Conservation (phyloP, 2,888 invertebrate genomes). For the Cremastobaeus sp. region DNA sequence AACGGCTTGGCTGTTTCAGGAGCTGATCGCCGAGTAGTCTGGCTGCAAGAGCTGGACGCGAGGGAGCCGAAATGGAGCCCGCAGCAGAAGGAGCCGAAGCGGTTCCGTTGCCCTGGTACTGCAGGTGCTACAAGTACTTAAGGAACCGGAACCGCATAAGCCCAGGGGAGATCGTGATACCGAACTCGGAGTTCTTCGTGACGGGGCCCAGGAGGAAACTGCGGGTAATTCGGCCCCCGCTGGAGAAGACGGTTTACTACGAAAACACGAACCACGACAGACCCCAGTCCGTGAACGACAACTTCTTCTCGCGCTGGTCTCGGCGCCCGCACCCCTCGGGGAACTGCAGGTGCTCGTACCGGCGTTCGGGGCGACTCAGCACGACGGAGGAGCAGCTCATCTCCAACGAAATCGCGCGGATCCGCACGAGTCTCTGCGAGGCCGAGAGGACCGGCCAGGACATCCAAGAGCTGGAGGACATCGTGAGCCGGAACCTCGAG, state of each 20-base stretch:
- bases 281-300: slow-evolving; percentile 73
- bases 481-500: slow-evolving; percentile 67
- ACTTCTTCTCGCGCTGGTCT: slow-evolving; percentile 74
- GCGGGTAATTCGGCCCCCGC: slow-evolving; percentile 68
- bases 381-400: slow-evolving; percentile 69
- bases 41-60: too few species aligned
- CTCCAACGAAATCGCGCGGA: slow-evolving; percentile 72
- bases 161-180: slow-evolving; percentile 70
- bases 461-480: slow-evolving; percentile 70
- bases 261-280: slow-evolving; percentile 66
- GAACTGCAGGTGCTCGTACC: slow-evolving; percentile 74
- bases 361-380: slow-evolving; percentile 69
- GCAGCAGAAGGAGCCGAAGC: slow-evolving; percentile 41
- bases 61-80: slow-evolving; percentile 48
- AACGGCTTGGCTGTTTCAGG: too few species aligned
- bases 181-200: slow-evolving; percentile 74
- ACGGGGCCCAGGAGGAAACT: slow-evolving; percentile 72
- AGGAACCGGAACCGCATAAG: slow-evolving; percentile 72
- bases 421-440: slow-evolving; percentile 73
- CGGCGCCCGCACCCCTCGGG: slow-evolving; percentile 73
- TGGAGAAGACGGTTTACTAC: slow-evolving; percentile 68
- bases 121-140: slow-evolving; percentile 69
- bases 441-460: slow-evolving; percentile 69
- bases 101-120: slow-evolving; percentile 66
- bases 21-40: too few species aligned